Base-by-base conservation (phyloP, 53 echinoderm and acorn worm species). In the Patiria pectinifera region DNA sequence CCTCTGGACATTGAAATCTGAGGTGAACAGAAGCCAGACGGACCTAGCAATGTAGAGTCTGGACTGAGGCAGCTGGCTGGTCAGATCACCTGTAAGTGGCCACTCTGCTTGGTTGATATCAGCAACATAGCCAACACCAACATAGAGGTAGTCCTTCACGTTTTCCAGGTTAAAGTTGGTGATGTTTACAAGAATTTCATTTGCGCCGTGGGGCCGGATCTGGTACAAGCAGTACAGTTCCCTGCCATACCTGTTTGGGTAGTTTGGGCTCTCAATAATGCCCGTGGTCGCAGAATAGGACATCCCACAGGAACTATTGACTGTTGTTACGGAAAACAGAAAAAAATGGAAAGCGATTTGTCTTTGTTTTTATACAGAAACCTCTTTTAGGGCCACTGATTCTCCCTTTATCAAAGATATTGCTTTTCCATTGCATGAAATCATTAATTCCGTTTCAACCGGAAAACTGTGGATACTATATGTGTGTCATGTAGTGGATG, bases 121-220 rank as follows among this genome's bases (percentile, higher is more conserved):
- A 18, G 75, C 92, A 44, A 43, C 43, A 47, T 47, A 78, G 4
- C 92, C 92, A 4, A 25, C 14, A 8, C 70, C 85, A n/a, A 60
- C 23, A 4, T 58, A 46, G 0, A 92, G 26, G 44, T 71, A 70
- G 59, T 92, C 92, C 48, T 92, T 92, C 1, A n/a, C 21, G 9
- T 4, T 10, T 13, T 92, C 92, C 75, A 85, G 46, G 11, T 45
- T 75, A 77, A 92, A 85, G 86, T 92, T 16, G 45, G 79, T 85
- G 92, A 92, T 63, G 4, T 76, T 85, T 7, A 92, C 1, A 0
- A 6, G n/a, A 61, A 92, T 92, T 25, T 60, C 12, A 2, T 62
- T 69, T 47, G 86, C 85, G 19, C 92, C 92, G 11, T 92, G 92
- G 45, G 72, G 71, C 19, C 92, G 92, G n/a, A 92, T 62, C 19